Base-by-base conservation (phyloP, 1,140 invertebrate species). In the Triops longicaudatus region DNA sequence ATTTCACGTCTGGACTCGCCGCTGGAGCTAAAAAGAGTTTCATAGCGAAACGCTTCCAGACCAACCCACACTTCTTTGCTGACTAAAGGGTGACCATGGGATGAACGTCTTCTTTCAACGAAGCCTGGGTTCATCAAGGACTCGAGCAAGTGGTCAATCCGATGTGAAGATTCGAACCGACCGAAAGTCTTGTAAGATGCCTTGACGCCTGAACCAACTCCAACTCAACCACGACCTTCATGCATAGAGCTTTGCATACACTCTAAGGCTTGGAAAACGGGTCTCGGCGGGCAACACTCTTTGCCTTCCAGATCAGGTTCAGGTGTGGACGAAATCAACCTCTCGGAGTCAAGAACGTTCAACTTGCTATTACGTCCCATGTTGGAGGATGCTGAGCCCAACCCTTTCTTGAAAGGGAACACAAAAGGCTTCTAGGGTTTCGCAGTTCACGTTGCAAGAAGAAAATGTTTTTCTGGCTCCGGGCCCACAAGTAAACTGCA, bases 381-480 rank as follows among this genome's bases (percentile, higher is more conserved):
- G 50, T 63, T 63, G 4, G 14, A 22, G 14, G 50, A 63, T 63
- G 50, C 50, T 63, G 50, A 63, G 50, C 50, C 50, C 50, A 63
- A 63, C 50, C 50, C 50, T 63, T 63, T 63, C 50, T 63, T 9
- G 10, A 22, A 63, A 22, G 50, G 22, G 50, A 63, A 63, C 50
- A 63, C 50, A 63, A 63, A 63, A 63, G 50, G 50, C 50, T 63
- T 63, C 50, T 63, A 63, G 50, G 50, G 50, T 63, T 63, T 63
- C 50, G 50, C 50, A 63, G 50, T 63, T 63, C 50, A 63, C 50
- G 50, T 63, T 63, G 50, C 50, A 63, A 63, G 50, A 63, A 63
- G 50, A 14, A 63, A 63, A 63, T 22, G 50, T 14, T 63, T 63
- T 63, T 63, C 50, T 63, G 50, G 50, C 50, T 63, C 50, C 50